Percentiles rank a stretch among this genome's conserved stretches.
Conservation (phyloP, 2,888 invertebrate species). For the Graphium colonna region DNA sequence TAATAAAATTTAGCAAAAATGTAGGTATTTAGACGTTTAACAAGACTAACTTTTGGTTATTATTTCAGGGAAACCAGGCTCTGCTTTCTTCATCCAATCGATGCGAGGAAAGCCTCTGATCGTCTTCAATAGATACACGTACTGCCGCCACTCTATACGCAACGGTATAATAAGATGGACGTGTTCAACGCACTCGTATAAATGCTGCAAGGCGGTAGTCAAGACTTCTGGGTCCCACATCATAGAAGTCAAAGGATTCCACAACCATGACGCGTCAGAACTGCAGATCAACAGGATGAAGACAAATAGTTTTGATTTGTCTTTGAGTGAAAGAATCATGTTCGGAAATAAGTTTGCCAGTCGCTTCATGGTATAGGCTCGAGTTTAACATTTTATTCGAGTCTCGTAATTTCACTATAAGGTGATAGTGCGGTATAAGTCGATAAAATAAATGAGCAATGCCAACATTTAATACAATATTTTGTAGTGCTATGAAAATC, state of each 20-base stretch:
- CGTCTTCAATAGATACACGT: constrained; percentile 62
- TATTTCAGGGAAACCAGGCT: constrained; percentile 29
- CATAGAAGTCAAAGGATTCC: constrained; percentile 57
- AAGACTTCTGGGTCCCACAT: constrained; percentile 59
- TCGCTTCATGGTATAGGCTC: background rate
- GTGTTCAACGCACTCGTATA: constrained; percentile 69
- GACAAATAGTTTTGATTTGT: constrained; percentile 13
- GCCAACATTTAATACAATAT: no score
- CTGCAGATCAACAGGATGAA: constrained; percentile 52
- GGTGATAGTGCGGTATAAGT: no score
- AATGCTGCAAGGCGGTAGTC: constrained; percentile 67
- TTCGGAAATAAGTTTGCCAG: background rate
- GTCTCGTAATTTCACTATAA: no score
- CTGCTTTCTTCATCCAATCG: constrained; percentile 63
- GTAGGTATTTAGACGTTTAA: no score
- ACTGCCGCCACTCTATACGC: constrained; percentile 59
- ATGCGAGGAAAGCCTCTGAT: constrained; percentile 61
- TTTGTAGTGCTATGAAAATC: background rate
- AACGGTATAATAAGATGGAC: constrained; percentile 63
- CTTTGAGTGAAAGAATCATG: constrained; percentile 28
- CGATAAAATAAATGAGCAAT: no score
- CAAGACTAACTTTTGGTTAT: background rate
- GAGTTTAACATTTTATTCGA: background rate
- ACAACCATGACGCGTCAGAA: constrained; percentile 65
- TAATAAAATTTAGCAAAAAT: no score